A percentile compares a stretch with the other conserved stretches of the same genome.
Evolutionary conservation across 2,113 vertebrate genomes (phyloP).

Genomic region (Vulpes lagopus): DNA sequence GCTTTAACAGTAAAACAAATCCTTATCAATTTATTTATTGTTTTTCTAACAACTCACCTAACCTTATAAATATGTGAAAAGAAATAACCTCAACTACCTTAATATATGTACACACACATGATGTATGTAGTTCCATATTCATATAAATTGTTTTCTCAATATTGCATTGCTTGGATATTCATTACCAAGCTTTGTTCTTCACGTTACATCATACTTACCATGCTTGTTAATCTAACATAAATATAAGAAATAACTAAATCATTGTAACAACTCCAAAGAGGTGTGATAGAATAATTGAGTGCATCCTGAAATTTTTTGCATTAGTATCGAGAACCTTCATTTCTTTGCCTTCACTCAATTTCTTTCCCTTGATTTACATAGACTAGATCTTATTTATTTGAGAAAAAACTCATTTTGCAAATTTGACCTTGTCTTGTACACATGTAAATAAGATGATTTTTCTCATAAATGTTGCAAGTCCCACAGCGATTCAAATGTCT

Average conservation of each 20-base stretch:
- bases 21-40: neutral
- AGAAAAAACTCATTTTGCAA: constrained; percentile 43
- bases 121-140: neutral
- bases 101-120: neutral
- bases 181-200: neutral
- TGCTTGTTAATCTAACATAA: neutral
- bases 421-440: constrained; percentile 45
- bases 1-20: neutral
- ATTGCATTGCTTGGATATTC: neutral
- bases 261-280: neutral
- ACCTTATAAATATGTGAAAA: neutral
- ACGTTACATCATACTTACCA: neutral
- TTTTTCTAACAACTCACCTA: neutral
- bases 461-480: neutral
- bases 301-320: neutral
- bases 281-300: neutral
- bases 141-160: neutral
- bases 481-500: constrained; percentile 34
- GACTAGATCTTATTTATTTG: neutral
- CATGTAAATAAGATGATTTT: constrained; percentile 47
- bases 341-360: neutral
- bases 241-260: neutral
- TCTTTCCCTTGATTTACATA: constrained; percentile 38
- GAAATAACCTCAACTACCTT: neutral
- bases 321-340: neutral